Percentiles rank a stretch among this genome's conserved stretches.
phyloP scores from a whole-genome alignment of 2,113 vertebrate species.

The Burhinus bistriatus region DNA sequence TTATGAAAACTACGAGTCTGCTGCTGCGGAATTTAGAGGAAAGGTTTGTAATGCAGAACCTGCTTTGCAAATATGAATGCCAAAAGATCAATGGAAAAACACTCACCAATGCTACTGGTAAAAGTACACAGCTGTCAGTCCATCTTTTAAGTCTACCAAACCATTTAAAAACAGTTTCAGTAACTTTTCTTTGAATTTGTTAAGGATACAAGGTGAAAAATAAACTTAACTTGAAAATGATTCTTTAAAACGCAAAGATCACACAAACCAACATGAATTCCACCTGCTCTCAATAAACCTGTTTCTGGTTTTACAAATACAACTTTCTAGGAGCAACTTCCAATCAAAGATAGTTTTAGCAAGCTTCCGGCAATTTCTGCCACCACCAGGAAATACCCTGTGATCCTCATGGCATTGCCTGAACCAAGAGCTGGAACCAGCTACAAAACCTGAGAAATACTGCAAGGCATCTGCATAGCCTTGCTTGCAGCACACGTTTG shows the following conservation, averaged over 20 bases:
- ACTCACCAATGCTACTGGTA: background rate
- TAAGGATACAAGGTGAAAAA: background rate
- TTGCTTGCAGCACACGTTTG: background rate
- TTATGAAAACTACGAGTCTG: slow-evolving; percentile 72
- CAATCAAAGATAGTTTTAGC: background rate
- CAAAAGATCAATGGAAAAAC: background rate
- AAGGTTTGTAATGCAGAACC: slow-evolving; percentile 75
- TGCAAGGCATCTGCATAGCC: background rate
- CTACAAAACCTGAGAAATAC: background rate
- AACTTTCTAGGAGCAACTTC: background rate
- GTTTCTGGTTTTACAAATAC: background rate
- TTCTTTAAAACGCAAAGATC: background rate
- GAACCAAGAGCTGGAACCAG: background rate
- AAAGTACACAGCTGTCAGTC: background rate
- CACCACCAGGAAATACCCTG: background rate
- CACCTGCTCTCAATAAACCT: background rate
- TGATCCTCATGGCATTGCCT: background rate
- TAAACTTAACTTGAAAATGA: background rate
- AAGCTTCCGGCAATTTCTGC: background rate
- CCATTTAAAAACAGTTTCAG: background rate
- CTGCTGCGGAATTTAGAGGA: slow-evolving; percentile 79
- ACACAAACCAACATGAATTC: background rate
- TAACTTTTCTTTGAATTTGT: background rate
- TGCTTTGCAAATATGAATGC: background rate
- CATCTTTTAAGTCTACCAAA: background rate